phyloP scores from a whole-genome alignment of 2,113 vertebrate species.

The Chamaetylas fuelleborni region DNA sequence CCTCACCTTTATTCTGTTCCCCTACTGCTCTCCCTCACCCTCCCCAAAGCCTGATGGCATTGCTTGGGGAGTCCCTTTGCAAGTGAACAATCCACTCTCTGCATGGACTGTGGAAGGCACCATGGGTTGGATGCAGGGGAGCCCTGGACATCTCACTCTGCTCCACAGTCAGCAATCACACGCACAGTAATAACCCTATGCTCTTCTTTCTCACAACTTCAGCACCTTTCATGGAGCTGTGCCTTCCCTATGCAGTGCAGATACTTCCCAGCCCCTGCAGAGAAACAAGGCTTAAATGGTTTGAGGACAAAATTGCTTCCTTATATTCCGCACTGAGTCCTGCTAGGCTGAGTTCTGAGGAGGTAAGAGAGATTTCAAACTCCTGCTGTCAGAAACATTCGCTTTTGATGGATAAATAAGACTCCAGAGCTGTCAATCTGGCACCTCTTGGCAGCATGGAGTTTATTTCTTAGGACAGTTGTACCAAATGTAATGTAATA shows the following conservation, averaged over 20 bases:
- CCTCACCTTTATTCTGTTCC: neutral
- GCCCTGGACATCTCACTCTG: neutral
- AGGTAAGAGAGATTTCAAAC: neutral
- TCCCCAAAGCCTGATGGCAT: neutral
- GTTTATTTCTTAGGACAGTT: neutral
- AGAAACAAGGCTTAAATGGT: neutral
- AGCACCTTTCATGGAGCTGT: neutral
- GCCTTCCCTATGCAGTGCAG: neutral
- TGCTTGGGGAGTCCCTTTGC: neutral
- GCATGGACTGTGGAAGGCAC: neutral
- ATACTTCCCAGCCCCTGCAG: neutral
- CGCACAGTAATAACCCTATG: rapidly evolving
- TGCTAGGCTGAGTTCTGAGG: neutral
- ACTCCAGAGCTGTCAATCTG: neutral
- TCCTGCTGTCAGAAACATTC: neutral
- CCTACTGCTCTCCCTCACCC: neutral
- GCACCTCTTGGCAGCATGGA: neutral
- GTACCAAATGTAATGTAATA: conserved; percentile 25
- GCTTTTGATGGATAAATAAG: neutral
- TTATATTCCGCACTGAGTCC: neutral
- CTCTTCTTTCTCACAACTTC: neutral
- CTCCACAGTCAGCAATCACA: neutral
- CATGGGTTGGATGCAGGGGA: rapidly evolving
- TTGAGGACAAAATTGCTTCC: neutral
- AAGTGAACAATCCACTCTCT: neutral